A percentile compares a stretch with the other conserved stretches of the same genome.
Evolutionary conservation across 2,797 vertebrate genomes (phyloP).

Genomic region (Eremophila alpestris): DNA sequence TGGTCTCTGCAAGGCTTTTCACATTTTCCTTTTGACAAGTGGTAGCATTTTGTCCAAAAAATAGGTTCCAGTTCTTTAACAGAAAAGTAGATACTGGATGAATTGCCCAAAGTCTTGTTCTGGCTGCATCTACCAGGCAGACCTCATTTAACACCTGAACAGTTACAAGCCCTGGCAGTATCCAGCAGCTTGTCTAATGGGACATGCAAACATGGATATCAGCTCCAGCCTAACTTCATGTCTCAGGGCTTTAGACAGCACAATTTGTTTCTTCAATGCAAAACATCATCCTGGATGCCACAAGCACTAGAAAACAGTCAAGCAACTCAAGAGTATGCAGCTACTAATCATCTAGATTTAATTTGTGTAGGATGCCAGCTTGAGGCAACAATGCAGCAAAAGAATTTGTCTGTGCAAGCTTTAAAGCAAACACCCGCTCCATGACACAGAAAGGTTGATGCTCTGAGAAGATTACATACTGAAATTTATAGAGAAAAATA

Average conservation of each 20-base stretch:
- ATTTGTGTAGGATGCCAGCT: background rate
- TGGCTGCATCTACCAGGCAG: background rate
- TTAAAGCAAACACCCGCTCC: background rate
- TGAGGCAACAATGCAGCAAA: background rate
- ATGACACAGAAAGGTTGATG: background rate
- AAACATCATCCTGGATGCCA: background rate
- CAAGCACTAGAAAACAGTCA: background rate
- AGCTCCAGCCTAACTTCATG: background rate
- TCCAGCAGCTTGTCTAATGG: background rate
- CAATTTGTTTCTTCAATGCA: background rate
- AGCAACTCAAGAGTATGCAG: background rate
- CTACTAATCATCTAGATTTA: background rate
- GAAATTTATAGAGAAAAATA: background rate
- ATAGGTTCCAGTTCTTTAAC: background rate
- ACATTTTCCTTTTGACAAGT: background rate
- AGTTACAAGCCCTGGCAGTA: background rate
- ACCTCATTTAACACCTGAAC: background rate
- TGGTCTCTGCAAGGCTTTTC: background rate
- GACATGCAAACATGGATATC: background rate
- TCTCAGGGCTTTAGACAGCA: background rate
- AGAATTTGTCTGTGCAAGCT: background rate
- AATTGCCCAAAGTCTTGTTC: background rate
- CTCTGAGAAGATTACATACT: background rate
- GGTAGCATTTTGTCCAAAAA: background rate
- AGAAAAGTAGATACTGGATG: background rate